A percentile compares a stretch with the other conserved stretches of the same genome.
phyloP scores from a whole-genome alignment of 2,888 invertebrate species.

The Diploptera punctata region DNA sequence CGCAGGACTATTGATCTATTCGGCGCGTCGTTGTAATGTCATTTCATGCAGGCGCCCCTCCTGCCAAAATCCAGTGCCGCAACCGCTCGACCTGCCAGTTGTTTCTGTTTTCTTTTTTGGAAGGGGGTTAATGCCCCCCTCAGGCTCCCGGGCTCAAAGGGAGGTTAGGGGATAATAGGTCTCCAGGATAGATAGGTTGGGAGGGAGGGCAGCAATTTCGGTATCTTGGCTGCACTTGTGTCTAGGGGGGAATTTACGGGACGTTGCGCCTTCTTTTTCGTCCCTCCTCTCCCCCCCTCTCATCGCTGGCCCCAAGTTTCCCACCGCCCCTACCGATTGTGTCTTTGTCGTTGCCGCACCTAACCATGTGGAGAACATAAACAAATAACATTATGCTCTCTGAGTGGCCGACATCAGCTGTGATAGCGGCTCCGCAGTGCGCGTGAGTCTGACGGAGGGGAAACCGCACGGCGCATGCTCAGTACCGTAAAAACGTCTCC shows the following conservation, averaged over 20 bases:
- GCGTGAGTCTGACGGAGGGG: constrained; percentile 30
- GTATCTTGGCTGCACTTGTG: constrained; percentile 10
- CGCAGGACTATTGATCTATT: constrained; percentile 42
- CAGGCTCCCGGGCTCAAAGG: background rate
- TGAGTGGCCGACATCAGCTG: constrained; percentile 46
- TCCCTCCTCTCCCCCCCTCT: constrained; percentile 31
- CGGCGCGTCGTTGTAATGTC: constrained; percentile 42
- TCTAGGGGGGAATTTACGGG: constrained; percentile 30
- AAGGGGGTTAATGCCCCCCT: background rate
- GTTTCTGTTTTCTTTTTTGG: constrained; percentile 14
- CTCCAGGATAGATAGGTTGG: background rate
- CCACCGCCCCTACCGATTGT: constrained; percentile 47
- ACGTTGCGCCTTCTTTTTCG: constrained; percentile 32
- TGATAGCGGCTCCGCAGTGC: constrained; percentile 45
- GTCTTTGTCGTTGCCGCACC: constrained; percentile 49
- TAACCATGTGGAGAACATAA: constrained; percentile 60
- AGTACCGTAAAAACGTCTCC: constrained; percentile 30
- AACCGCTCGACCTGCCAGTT: constrained; percentile 10
- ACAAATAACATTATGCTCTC: constrained; percentile 59
- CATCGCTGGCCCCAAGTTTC: constrained; percentile 33
- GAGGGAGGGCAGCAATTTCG: background rate
- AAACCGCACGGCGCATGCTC: constrained; percentile 32
- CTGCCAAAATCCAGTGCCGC: constrained; percentile 17
- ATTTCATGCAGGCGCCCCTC: constrained; percentile 40
- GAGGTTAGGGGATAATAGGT: background rate